Conservation (phyloP, 2,888 invertebrate species). For the Reticulitermes lucifugus region DNA sequence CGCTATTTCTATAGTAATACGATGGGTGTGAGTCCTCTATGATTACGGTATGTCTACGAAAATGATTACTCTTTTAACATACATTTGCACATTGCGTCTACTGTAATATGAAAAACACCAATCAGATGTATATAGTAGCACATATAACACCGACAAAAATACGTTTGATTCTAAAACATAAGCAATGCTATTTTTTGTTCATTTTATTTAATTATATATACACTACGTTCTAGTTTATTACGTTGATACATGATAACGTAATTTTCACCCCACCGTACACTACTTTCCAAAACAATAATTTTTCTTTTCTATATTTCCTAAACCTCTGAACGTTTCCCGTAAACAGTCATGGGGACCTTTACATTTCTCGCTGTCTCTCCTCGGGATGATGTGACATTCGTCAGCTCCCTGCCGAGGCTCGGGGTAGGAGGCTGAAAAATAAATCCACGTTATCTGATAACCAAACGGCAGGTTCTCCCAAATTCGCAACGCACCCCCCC, state of each 20-base stretch:
- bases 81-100: conserved; percentile 21
- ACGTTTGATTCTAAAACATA: conserved; percentile 32
- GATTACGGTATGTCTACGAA: not conserved
- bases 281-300: not conserved
- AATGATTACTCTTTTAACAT: not conserved
- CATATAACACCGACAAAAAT: conserved; percentile 31
- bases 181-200: conserved; percentile 31
- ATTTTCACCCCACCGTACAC: not conserved
- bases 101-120: conserved; percentile 7
- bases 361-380: not conserved
- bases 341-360: not conserved
- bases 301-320: not conserved
- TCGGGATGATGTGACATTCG: not conserved
- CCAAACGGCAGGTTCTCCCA: conserved; percentile 9
- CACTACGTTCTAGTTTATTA: not conserved
- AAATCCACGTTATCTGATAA: conserved; percentile 21
- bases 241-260: not conserved
- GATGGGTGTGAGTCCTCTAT: not conserved
- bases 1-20: not conserved
- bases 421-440: conserved; percentile 47
- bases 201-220: conserved; percentile 28
- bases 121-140: conserved; percentile 20
- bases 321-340: not conserved
- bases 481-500: not conserved
- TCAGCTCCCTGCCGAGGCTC: conserved; percentile 53